Evolutionary conservation across 2,797 vertebrate genomes (phyloP).

Genomic region (Denticeps clupeoides): DNA sequence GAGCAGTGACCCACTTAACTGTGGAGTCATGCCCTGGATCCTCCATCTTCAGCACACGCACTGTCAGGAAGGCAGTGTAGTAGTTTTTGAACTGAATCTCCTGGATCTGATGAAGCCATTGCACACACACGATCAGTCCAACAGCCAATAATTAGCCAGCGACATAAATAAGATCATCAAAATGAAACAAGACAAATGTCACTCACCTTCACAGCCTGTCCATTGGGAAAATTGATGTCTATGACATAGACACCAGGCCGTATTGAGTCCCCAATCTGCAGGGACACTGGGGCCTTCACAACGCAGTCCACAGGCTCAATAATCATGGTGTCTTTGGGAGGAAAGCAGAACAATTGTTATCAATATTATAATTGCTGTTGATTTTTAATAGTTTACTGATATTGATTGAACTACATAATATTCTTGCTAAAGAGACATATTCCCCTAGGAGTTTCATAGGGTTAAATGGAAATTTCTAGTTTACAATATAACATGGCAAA

Average conservation of each 20-base stretch:
- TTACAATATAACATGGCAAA: too few relatives aligned
- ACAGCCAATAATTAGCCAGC: too few relatives aligned
- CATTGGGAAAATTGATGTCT: constrained; percentile 65
- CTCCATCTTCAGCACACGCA: constrained; percentile 61
- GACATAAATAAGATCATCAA: not conserved
- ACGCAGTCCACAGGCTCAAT: constrained; percentile 46
- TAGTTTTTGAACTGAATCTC: constrained; percentile 84
- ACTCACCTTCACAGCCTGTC: constrained; percentile 60
- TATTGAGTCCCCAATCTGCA: constrained; percentile 67
- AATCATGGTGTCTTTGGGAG: constrained; percentile 27
- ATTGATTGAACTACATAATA: too few relatives aligned
- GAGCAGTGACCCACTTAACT: constrained; percentile 71
- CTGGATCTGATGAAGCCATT: constrained; percentile 55
- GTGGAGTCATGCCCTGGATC: constrained; percentile 31
- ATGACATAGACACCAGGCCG: constrained; percentile 74
- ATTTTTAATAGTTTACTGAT: too few relatives aligned
- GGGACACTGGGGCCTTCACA: constrained; percentile 63
- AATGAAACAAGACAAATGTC: not conserved
- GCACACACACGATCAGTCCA: too few relatives aligned
- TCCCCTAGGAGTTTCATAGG: too few relatives aligned
- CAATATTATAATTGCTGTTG: too few relatives aligned
- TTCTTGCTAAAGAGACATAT: too few relatives aligned
- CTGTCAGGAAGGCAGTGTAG: constrained; percentile 81
- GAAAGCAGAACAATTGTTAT: too few relatives aligned
- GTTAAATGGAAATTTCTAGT: too few relatives aligned